Base-by-base conservation (phyloP, 2,797 vertebrate species). In the Schizopygopsis pylzovi region DNA sequence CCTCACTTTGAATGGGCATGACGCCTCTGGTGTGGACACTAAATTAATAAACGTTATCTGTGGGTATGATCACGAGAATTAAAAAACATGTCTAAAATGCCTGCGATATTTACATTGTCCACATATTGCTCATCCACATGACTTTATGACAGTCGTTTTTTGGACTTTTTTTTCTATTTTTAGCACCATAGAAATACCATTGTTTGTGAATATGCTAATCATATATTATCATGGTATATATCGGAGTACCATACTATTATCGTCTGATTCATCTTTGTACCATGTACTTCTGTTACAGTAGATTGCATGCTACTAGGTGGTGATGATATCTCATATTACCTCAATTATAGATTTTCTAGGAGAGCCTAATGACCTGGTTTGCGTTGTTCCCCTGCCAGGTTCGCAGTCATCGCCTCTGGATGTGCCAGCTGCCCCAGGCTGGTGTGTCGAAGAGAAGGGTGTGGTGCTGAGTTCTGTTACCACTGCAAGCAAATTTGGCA, bases 401-500 rank as follows among this genome's bases (percentile, higher is more conserved):
- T 99, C 18, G 98, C 98, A 0, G 97, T 99, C 88, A 99, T 99
- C 72, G 98, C 98, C 89, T 99, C 98, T 33, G 98, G 98, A 88
- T 99, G 98, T 83, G 98, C 98, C 94, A 99, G 98, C 95, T 99
- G 98, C 92, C 98, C 98, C 90, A 95, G 98, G 93, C 91, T 99
- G 93, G 97, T 97, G 81, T 99, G 98, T 83, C 97, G 97, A 92
- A 94, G 98, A 86, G 98, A 99, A 16, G 98, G 98, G 90, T 99
- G 98, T 88, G 97, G 96, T 28, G 98, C 98, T 0, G 98, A 99
- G 93, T 99, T 99, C 94, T 99, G 98, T 93, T 99, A 99, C 92
- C 98, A 99, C 95, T 99, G 98, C 95, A 99, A 99, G 68, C 98
- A 99, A 94, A 97, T 98, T 89, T 99, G 98, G 98, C 98, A 99